Conservation (phyloP, 2,888 invertebrate genomes). For the Anagyrus pseudococci region DNA sequence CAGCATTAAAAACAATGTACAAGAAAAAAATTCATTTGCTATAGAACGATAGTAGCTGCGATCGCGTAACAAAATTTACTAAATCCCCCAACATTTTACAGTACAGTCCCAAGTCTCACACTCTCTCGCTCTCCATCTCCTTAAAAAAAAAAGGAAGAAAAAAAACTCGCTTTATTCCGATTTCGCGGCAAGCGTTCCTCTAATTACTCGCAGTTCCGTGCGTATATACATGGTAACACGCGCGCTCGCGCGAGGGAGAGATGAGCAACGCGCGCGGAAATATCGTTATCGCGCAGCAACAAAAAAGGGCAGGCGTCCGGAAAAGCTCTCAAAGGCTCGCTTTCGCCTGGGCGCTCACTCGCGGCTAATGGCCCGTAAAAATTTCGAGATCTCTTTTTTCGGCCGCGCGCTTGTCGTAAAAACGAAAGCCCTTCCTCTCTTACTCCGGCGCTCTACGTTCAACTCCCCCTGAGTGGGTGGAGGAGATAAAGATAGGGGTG, state of each 20-base stretch:
- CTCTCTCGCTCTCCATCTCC: background rate
- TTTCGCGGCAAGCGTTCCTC: constrained; percentile 3
- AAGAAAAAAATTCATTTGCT: too few relatives aligned
- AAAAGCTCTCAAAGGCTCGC: constrained; percentile 26
- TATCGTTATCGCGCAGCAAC: background rate
- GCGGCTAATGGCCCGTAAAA: constrained; percentile 36
- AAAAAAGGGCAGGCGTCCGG: background rate
- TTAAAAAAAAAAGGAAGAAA: background rate
- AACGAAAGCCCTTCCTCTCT: constrained; percentile 30
- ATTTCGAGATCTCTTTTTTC: constrained; percentile 35
- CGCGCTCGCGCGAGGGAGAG: background rate
- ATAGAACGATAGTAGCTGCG: too few relatives aligned
- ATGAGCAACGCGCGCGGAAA: constrained; percentile 7
- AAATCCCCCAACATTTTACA: too few relatives aligned
- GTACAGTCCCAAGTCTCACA: background rate
- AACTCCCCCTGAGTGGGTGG: background rate
- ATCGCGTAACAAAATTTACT: too few relatives aligned
- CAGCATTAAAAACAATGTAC: too few relatives aligned
- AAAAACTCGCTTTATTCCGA: too few relatives aligned
- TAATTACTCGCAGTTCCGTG: constrained; percentile 10
- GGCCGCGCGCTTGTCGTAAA: constrained; percentile 34
- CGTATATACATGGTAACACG: background rate
- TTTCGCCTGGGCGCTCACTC: constrained; percentile 1
- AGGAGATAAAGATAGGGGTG: too few relatives aligned
- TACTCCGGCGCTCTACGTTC: background rate